These are phyloP conservation scores for Eristalinus sepulchralis DNA, from an alignment of 2,888 invertebrate species.

Conservation along the genomic window DNA sequence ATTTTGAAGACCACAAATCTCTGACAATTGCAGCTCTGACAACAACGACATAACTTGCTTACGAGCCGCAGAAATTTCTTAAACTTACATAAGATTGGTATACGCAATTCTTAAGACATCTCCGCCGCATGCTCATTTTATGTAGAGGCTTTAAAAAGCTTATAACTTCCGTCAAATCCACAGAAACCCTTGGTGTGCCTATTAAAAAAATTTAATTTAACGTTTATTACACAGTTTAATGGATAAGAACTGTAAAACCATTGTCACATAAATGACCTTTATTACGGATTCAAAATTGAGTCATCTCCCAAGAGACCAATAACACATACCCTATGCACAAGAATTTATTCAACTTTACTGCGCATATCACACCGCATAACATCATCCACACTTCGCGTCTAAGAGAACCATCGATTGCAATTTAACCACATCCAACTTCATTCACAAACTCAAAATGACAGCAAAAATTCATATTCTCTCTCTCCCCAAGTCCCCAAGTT, in stretches of 20 bases:
- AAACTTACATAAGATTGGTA: too few relatives aligned
- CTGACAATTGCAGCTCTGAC: too few relatives aligned
- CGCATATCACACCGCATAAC: slow-evolving; percentile 43
- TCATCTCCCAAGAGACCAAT: neutral
- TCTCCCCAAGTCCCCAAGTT: neutral
- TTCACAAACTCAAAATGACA: slow-evolving; percentile 58
- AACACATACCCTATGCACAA: slow-evolving; percentile 22
- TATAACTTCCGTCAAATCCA: too few relatives aligned
- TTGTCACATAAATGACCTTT: neutral
- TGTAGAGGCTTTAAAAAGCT: too few relatives aligned
- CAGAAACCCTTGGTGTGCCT: neutral
- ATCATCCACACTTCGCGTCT: neutral
- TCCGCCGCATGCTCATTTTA: too few relatives aligned
- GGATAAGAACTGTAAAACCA: neutral
- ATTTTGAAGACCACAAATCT: too few relatives aligned
- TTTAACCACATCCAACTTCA: slow-evolving; percentile 49
- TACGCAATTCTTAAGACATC: too few relatives aligned
- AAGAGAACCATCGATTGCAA: neutral
- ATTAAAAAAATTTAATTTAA: neutral
- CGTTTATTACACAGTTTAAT: neutral
- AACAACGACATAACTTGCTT: too few relatives aligned
- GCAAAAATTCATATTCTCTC: slow-evolving; percentile 35
- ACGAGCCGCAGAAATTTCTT: too few relatives aligned
- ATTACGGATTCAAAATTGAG: neutral
- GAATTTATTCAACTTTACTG: slow-evolving; percentile 10